A percentile compares a stretch with the other conserved stretches of the same genome.
Evolutionary conservation across 64 coral and sea anemone genomes (phyloP).

Genomic region (Pachyseris speciosa): DNA sequence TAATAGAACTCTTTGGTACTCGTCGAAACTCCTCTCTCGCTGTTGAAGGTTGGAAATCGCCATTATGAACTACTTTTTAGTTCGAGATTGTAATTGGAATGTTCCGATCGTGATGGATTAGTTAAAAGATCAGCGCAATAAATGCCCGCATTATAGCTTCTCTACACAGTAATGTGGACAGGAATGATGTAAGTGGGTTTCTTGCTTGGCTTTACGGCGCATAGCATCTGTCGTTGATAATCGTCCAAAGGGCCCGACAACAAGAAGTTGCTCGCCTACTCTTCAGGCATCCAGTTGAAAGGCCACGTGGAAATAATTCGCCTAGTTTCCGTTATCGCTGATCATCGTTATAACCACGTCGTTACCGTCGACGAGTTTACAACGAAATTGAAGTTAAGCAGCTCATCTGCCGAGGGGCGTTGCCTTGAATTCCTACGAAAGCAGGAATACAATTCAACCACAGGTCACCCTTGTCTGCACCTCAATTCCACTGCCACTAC

Average conservation of each 20-base stretch:
- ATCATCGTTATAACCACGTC: constrained; percentile 80
- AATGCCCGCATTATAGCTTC: not conserved
- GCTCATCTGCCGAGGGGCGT: constrained; percentile 82
- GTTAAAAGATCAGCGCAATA: not conserved
- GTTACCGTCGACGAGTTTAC: constrained; percentile 77
- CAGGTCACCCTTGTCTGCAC: not conserved
- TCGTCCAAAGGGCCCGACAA: not conserved
- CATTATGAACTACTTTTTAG: not conserved
- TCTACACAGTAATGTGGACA: not conserved
- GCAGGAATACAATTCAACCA: not conserved
- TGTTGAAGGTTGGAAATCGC: not conserved
- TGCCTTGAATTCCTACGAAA: constrained; percentile 72
- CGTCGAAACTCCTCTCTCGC: not conserved
- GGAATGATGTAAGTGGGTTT: not conserved
- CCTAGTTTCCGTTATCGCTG: not conserved
- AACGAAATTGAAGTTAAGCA: constrained; percentile 83
- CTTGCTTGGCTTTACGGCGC: not conserved
- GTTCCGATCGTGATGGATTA: not conserved
- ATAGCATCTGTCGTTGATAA: not conserved
- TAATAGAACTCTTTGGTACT: not conserved
- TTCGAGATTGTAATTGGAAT: not conserved
- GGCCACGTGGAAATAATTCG: not conserved
- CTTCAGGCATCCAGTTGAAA: not conserved
- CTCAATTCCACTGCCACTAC: not conserved
- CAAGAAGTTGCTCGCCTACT: not conserved